Evolutionary conservation across 2,888 invertebrate species (phyloP).

Genomic region (Hoplodrina ambigua): DNA sequence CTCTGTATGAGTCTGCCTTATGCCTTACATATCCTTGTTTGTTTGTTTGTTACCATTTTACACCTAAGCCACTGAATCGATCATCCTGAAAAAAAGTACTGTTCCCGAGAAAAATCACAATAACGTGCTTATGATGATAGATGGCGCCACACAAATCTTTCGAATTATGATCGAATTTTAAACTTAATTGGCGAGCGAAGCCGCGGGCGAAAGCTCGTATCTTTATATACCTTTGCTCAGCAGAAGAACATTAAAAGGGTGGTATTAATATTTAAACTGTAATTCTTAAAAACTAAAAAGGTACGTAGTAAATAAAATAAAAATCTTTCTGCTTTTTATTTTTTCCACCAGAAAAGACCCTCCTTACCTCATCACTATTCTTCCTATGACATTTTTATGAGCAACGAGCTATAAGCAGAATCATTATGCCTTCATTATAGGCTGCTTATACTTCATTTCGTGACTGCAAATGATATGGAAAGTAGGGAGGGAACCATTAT

Average conservation of each 20-base stretch:
- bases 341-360: not conserved
- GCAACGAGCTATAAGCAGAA: constrained; percentile 4
- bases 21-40: no score
- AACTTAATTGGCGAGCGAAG: no score
- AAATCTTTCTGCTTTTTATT: not conserved
- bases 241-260: not conserved
- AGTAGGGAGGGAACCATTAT: constrained; percentile 24
- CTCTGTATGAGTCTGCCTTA: not conserved
- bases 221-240: not conserved
- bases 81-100: no score
- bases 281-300: not conserved
- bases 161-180: no score
- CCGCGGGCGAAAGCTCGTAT: no score
- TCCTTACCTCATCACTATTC: constrained; percentile 9
- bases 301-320: no score
- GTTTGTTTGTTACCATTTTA: no score
- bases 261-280: not conserved
- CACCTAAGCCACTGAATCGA: no score
- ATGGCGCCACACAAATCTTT: no score
- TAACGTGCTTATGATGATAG: no score
- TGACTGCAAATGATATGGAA: constrained; percentile 30
- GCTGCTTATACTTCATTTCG: constrained; percentile 22
- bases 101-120: no score
- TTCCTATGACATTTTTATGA: constrained; percentile 41
- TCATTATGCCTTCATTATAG: constrained; percentile 19